Evolutionary conservation across 1,140 invertebrate species (phyloP).

Genomic region (Bombus polaris): DNA sequence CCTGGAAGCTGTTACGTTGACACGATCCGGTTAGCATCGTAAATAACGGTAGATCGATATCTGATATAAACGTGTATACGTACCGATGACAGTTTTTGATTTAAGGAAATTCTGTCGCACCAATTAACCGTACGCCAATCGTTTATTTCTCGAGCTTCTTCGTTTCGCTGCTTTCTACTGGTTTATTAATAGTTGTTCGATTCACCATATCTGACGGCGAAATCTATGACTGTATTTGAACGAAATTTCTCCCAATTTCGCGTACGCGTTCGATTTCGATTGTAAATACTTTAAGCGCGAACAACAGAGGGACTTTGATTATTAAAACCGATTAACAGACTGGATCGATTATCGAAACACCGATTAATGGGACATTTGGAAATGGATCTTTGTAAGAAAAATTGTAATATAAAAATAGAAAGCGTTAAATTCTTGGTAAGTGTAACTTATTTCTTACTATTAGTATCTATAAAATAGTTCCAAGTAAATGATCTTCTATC

Average conservation of each 20-base stretch:
- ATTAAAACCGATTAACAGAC: neutral
- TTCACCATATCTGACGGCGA: neutral
- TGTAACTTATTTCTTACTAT: too few species aligned
- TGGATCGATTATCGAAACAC: too few species aligned
- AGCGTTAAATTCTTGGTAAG: too few species aligned
- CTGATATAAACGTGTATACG: slow-evolving; percentile 26
- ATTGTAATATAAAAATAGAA: neutral
- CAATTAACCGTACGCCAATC: slow-evolving; percentile 27
- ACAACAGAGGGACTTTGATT: neutral
- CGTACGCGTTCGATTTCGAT: too few species aligned
- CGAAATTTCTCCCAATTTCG: neutral
- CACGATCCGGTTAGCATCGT: slow-evolving; percentile 44
- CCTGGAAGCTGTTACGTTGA: slow-evolving; percentile 57
- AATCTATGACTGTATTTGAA: neutral
- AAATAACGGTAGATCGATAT: slow-evolving; percentile 55
- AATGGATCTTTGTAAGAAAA: neutral
- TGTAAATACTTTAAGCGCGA: neutral
- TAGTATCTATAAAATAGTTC: neutral
- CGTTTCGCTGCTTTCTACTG: neutral
- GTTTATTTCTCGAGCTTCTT: slow-evolving; percentile 11
- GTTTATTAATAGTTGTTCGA: slow-evolving; percentile 19
- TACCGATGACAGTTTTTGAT: slow-evolving; percentile 36
- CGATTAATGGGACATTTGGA: too few species aligned
- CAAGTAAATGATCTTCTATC: neutral
- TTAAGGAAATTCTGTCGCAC: slow-evolving; percentile 37